These are phyloP conservation scores for Crocodylus rhombifer DNA, from an alignment of 2,797 vertebrate species.

Conservation along the genomic window DNA sequence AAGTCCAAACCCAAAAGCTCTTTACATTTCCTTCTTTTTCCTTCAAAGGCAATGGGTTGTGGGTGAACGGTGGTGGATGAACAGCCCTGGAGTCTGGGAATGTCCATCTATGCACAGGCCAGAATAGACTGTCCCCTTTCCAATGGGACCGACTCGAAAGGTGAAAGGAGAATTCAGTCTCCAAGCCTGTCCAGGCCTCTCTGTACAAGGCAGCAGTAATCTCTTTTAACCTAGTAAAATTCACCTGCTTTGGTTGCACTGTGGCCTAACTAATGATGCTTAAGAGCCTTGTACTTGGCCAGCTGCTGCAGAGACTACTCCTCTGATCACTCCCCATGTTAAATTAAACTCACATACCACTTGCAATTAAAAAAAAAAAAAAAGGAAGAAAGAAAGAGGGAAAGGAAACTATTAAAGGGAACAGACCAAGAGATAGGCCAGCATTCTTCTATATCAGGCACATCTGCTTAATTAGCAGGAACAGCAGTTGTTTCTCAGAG, in stretches of 20 bases:
- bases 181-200: slow-evolving; percentile 11
- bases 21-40: slow-evolving; percentile 23
- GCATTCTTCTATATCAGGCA: neutral
- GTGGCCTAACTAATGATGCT: neutral
- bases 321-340: neutral
- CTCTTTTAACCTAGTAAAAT: neutral
- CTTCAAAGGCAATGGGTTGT: neutral
- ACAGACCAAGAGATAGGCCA: neutral
- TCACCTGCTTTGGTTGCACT: neutral
- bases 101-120: slow-evolving; percentile 23
- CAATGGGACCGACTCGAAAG: neutral
- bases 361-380: slow-evolving; percentile 10
- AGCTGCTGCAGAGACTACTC: neutral
- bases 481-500: neutral
- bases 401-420: neutral
- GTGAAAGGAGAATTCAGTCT: slow-evolving; percentile 18
- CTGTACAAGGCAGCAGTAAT: neutral
- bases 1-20: neutral
- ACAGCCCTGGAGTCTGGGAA: slow-evolving; percentile 31
- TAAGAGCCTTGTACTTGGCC: neutral
- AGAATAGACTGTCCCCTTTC: neutral
- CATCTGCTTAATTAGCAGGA: neutral
- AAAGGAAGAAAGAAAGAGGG: neutral
- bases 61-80: slow-evolving; percentile 45
- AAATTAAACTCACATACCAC: slow-evolving; percentile 4